Conservation (phyloP, 1,140 invertebrate species). For the Bilobella aurantiaca region DNA sequence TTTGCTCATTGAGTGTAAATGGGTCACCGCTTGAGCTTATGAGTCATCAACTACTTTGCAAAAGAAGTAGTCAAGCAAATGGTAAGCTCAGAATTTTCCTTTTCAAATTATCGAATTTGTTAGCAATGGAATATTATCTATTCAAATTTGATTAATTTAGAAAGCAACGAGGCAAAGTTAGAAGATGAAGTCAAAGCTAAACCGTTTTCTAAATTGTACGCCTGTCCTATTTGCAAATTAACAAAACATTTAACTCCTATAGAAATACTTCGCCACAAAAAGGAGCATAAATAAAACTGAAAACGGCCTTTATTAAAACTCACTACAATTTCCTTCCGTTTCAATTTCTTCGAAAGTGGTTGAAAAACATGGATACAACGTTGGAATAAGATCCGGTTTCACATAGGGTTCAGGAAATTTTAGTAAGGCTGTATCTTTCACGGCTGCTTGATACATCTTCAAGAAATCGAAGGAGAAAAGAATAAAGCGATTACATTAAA, state of each 20-base stretch:
- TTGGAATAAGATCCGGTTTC: no score
- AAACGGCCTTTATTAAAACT: not conserved
- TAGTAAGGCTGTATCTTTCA: no score
- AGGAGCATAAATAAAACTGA: slow-evolving; percentile 38
- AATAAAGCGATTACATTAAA: no score
- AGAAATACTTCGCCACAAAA: slow-evolving; percentile 45
- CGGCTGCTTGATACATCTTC: no score
- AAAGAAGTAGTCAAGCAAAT: slow-evolving; percentile 1
- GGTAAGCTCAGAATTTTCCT: slow-evolving; percentile 11
- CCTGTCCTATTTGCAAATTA: slow-evolving; percentile 59
- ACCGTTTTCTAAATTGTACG: slow-evolving; percentile 56
- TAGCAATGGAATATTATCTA: not conserved
- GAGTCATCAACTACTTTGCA: slow-evolving; percentile 28
- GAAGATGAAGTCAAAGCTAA: slow-evolving; percentile 43
- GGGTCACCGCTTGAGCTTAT: slow-evolving; percentile 20
- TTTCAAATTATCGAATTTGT: not conserved
- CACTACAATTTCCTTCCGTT: not conserved
- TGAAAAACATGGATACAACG: not conserved
- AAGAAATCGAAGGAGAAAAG: no score
- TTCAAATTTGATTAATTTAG: slow-evolving; percentile 20
- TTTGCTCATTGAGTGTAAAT: slow-evolving; percentile 20
- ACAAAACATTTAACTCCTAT: slow-evolving; percentile 56
- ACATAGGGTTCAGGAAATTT: no score
- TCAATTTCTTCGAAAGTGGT: not conserved
- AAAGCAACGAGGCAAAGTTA: slow-evolving; percentile 37